Base-by-base conservation (phyloP, 2,888 invertebrate genomes). In the Proisotoma minuta region DNA sequence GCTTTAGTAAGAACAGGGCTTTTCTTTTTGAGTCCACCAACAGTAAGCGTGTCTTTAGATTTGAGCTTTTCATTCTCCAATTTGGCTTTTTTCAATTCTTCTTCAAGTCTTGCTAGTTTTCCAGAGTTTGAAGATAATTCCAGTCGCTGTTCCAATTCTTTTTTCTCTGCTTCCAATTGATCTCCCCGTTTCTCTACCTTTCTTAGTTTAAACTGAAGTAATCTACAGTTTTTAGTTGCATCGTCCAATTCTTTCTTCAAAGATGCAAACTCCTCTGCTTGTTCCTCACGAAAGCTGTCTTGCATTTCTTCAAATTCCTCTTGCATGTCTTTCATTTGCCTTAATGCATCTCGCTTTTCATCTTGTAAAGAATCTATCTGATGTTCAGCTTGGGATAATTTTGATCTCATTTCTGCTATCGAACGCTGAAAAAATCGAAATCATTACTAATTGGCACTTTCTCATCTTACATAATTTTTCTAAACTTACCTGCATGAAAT, bases 291-390 rank as follows among this genome's bases (percentile, higher is more conserved):
- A 78, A 93, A 94, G 77, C 90, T 92, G 77, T 98, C 98, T 78
- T 98, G 97, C 87, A 99, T 88, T 79, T 99, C 99, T 76, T 99
- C 98, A 79, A 99, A 95, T 81, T 99, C 99, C 69, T 93, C 90
- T 77, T 96, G 96, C 75, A 98, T 83, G 75, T 95, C 94, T 34
- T 89, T 82, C 58, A 97, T 84, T 78, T 98, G 97, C 73, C 90
- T 89, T 77, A 94, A 92, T 81, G 95, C 89, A 71, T 91, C 89
- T 76, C 93, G 91, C 79, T 96, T 97, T 79, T 97, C 96, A 75
- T 96, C 95, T 88, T 93, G 91, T 48, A 96, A 81, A 75, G 92
- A 93, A 78, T 94, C 93, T 77, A 93, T 92, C 26, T 95, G 82
- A 10, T 88, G 87, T 79, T 98, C 97, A 0, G 95, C 91, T 1